Conservation (phyloP, 1,140 invertebrate species). For the Trichonephila clavipes region DNA sequence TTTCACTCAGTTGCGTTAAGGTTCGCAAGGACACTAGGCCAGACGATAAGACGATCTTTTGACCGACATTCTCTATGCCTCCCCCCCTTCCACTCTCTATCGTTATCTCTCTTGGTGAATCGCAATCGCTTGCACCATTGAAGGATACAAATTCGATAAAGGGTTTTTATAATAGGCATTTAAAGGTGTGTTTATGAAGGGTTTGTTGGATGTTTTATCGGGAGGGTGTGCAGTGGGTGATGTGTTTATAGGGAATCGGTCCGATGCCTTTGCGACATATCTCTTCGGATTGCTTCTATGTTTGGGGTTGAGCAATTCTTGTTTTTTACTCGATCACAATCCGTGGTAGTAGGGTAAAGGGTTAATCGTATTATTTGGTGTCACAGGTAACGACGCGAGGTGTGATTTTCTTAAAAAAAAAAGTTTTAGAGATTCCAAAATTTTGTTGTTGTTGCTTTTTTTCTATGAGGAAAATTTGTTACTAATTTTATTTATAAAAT, state of each 20-base stretch:
- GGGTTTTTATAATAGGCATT: background rate
- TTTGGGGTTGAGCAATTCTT: background rate
- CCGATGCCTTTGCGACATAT: background rate
- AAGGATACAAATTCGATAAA: background rate
- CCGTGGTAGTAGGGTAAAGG: constrained; percentile 25
- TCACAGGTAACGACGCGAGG: background rate
- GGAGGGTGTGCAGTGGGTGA: background rate
- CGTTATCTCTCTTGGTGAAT: background rate
- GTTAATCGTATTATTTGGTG: constrained; percentile 44
- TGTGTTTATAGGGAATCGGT: background rate
- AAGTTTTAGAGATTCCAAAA: background rate
- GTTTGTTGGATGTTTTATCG: background rate
- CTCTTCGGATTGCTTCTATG: background rate
- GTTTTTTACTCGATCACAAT: background rate
- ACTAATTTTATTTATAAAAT: no score
- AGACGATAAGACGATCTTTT: constrained; percentile 33
- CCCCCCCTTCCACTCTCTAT: background rate
- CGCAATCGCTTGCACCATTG: background rate
- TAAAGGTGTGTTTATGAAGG: background rate
- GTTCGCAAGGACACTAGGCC: constrained; percentile 48
- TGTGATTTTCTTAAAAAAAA: background rate
- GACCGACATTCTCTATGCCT: constrained; percentile 59
- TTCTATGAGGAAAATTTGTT: no score
- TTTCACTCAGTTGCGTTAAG: constrained; percentile 40
- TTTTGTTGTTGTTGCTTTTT: background rate